These are phyloP conservation scores for Anodontia alba DNA, from an alignment of 2,888 invertebrate genomes.

Conservation along the genomic window DNA sequence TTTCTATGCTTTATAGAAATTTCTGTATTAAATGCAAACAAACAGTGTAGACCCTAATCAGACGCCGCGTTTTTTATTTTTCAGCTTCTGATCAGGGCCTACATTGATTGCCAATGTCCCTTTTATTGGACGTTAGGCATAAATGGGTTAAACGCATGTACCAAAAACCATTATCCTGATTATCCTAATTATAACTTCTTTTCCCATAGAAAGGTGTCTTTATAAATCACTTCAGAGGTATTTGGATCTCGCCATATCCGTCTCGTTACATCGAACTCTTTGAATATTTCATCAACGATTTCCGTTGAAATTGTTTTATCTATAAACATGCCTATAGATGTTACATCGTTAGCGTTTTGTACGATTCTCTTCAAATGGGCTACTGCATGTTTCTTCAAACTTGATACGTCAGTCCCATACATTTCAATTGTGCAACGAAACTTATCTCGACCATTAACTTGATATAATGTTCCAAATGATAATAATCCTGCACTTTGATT, in stretches of 20 bases:
- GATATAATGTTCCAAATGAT: background rate
- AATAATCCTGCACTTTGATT: background rate
- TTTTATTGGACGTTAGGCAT: too few relatives aligned
- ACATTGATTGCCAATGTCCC: too few relatives aligned
- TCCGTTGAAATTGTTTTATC: background rate
- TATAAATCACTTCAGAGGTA: background rate
- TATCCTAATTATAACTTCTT: background rate
- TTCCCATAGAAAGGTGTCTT: background rate
- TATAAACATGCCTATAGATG: conserved; percentile 7
- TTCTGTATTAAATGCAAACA: too few relatives aligned
- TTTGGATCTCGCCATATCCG: background rate
- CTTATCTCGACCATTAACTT: background rate
- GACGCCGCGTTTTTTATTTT: too few relatives aligned
- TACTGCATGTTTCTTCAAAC: conserved; percentile 12
- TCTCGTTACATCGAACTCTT: background rate
- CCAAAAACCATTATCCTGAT: too few relatives aligned
- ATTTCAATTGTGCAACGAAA: conserved; percentile 17
- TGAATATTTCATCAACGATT: background rate
- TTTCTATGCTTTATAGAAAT: too few relatives aligned
- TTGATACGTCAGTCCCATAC: background rate
- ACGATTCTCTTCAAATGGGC: background rate
- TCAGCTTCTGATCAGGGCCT: too few relatives aligned
- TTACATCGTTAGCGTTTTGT: background rate
- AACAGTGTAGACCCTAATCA: too few relatives aligned
- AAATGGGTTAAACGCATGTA: too few relatives aligned